A percentile compares a stretch with the other conserved stretches of the same genome.
Conservation (phyloP, 2,797 vertebrate genomes). For the Argya squamiceps region DNA sequence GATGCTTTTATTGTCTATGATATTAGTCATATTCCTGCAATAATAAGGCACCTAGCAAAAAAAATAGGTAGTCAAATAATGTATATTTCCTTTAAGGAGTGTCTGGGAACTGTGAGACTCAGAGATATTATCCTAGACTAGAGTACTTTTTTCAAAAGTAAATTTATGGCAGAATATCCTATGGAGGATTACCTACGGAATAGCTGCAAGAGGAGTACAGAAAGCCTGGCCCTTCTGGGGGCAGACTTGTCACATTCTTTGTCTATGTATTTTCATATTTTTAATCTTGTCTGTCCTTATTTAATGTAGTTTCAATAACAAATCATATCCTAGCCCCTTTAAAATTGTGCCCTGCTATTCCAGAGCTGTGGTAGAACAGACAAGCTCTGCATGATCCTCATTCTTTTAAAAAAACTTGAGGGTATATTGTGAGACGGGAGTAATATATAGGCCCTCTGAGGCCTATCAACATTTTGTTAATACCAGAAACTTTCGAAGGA, state of each 20-base stretch:
- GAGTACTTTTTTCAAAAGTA: neutral
- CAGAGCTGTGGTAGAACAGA: neutral
- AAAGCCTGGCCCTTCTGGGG: neutral
- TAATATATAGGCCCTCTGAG: neutral
- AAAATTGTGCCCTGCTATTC: neutral
- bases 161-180: neutral
- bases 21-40: neutral
- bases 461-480: neutral
- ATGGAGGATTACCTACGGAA: neutral
- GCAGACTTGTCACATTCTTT: neutral
- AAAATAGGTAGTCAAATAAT: neutral
- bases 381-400: neutral
- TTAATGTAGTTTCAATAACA: neutral
- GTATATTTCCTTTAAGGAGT: neutral
- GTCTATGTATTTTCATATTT: neutral
- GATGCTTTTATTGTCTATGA: neutral
- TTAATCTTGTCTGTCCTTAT: neutral
- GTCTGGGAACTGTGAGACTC: neutral
- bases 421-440: fast-evolving
- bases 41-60: neutral
- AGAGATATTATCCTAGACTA: neutral
- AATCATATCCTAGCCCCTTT: neutral
- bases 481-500: neutral
- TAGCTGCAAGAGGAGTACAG: neutral
- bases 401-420: neutral